A percentile compares a stretch with the other conserved stretches of the same genome.
These are phyloP conservation scores for Motacilla alba DNA, from an alignment of 2,113 vertebrate genomes.

Conservation along the genomic window DNA sequence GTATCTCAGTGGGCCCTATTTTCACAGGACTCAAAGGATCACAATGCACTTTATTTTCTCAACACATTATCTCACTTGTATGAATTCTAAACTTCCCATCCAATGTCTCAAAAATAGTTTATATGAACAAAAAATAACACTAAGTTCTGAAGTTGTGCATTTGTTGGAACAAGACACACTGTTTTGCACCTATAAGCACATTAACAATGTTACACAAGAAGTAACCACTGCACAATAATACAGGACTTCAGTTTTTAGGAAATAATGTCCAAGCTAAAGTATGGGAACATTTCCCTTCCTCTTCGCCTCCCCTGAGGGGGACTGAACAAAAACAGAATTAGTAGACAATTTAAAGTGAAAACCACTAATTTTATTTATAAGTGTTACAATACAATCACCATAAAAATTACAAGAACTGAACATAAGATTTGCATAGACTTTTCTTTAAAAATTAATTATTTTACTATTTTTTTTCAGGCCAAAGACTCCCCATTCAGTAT, in stretches of 20 bases:
- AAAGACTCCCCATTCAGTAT: neutral
- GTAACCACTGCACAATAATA: neutral
- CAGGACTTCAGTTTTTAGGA: neutral
- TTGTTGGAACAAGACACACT: neutral
- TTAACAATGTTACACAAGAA: neutral
- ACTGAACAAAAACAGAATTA: neutral
- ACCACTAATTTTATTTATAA: constrained; percentile 61
- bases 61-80: neutral
- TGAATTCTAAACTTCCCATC: neutral
- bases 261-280: neutral
- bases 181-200: neutral
- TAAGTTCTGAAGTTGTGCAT: neutral
- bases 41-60: neutral
- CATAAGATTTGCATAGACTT: constrained; percentile 31
- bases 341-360: neutral
- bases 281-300: constrained; percentile 8
- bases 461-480: neutral
- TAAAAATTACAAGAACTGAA: neutral
- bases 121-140: neutral
- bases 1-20: neutral
- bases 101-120: neutral
- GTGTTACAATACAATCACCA: constrained; percentile 24
- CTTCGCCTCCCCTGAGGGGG: neutral
- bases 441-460: neutral
- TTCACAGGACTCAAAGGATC: neutral